phyloP scores from a whole-genome alignment of 2,888 invertebrate genomes.

The Caenorhabditis sp. region DNA sequence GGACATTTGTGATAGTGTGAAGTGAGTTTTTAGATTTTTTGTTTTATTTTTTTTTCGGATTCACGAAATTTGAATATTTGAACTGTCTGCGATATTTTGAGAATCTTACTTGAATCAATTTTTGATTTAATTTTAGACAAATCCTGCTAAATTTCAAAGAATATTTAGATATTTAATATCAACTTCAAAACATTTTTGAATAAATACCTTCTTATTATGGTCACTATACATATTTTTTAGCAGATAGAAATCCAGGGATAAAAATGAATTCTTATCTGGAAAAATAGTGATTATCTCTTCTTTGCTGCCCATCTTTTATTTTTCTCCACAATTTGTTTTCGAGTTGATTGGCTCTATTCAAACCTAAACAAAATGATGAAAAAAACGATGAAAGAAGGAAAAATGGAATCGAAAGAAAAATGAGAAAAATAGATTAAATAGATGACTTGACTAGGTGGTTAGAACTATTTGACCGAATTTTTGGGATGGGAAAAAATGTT shows the following conservation, averaged over 20 bases:
- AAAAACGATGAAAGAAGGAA: background rate
- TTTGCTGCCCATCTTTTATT: background rate
- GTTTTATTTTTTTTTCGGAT: no score
- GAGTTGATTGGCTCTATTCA: constrained; percentile 1
- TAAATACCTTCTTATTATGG: background rate
- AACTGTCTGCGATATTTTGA: no score
- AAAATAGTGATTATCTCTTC: background rate
- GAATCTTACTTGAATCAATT: no score
- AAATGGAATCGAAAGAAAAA: background rate
- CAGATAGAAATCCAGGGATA: background rate
- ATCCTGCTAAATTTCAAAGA: no score
- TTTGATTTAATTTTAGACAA: no score
- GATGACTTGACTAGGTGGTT: background rate
- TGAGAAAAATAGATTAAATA: background rate
- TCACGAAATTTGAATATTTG: no score
- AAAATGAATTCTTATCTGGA: background rate
- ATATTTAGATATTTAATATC: no score
- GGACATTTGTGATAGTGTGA: background rate
- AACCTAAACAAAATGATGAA: constrained; percentile 1
- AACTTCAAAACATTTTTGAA: background rate
- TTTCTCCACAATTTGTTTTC: background rate
- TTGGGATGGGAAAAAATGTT: no score
- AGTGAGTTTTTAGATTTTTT: background rate
- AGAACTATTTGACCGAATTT: background rate
- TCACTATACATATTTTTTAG: background rate